Evolutionary conservation across 2,113 vertebrate genomes (phyloP).

Genomic region (Protobothrops flavoviridis): DNA sequence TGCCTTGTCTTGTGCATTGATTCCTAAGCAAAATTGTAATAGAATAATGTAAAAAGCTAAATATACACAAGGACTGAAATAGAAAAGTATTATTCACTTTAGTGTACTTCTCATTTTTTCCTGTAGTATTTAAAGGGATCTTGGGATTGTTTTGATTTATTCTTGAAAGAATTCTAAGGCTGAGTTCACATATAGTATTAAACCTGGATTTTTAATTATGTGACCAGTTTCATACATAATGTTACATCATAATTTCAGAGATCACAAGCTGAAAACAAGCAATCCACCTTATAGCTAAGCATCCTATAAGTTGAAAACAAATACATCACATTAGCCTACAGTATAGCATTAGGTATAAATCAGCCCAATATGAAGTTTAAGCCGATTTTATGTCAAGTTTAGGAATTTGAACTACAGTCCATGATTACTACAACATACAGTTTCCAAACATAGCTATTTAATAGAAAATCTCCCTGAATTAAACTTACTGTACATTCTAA

Average conservation of each 20-base stretch:
- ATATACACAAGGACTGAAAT: not conserved
- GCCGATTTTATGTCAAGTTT: not conserved
- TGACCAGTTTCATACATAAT: not conserved
- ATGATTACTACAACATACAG: not conserved
- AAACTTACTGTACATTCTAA: not conserved
- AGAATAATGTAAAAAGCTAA: not conserved
- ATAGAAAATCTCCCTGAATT: not conserved
- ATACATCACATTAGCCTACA: not conserved
- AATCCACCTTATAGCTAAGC: not conserved
- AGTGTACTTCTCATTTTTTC: not conserved
- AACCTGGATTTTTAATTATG: not conserved
- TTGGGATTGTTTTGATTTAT: not conserved
- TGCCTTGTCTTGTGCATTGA: not conserved
- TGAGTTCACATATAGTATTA: not conserved
- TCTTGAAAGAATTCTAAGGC: not conserved
- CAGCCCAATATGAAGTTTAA: not conserved
- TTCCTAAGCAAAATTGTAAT: not conserved
- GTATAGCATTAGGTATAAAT: not conserved
- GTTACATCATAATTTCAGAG: not conserved
- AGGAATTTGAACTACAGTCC: not conserved
- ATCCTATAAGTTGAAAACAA: not conserved
- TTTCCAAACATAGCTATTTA: not conserved
- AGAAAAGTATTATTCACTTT: not conserved
- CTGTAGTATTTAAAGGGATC: not conserved
- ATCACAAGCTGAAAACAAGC: not conserved